A percentile compares a stretch with the other conserved stretches of the same genome.
These are phyloP conservation scores for Cavia porcellus DNA, from an alignment of 2,113 vertebrate genomes.

Conservation along the genomic window DNA sequence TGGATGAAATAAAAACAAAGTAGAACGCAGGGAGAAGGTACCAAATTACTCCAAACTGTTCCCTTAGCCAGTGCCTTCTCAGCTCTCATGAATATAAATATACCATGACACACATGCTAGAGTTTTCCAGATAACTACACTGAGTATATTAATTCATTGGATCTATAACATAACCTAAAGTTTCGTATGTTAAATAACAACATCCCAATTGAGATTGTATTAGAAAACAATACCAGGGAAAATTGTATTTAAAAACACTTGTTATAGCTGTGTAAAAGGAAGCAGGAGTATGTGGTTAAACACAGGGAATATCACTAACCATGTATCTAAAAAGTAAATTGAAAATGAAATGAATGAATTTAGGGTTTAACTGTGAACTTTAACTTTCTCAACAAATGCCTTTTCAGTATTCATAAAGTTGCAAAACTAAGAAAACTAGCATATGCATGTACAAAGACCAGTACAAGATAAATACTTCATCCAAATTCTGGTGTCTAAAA, in stretches of 20 bases:
- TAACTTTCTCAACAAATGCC: not conserved
- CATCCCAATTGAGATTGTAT: not conserved
- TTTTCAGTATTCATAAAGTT: not conserved
- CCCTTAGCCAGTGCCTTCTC: not conserved
- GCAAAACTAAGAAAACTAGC: not conserved
- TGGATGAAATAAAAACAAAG: not conserved
- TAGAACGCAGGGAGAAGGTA: not conserved
- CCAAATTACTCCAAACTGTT: not conserved
- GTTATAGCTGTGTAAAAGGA: not conserved
- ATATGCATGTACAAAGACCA: not conserved
- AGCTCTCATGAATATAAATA: not conserved
- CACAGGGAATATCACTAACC: not conserved
- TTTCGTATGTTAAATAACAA: not conserved
- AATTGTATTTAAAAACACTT: not conserved
- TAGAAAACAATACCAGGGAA: not conserved
- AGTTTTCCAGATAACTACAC: not conserved
- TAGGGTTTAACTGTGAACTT: not conserved
- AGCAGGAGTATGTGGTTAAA: not conserved
- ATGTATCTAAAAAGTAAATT: not conserved
- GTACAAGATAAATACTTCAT: not conserved
- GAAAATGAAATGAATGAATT: not conserved
- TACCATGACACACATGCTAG: not conserved
- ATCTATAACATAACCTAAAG: not conserved
- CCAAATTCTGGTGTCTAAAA: not conserved
- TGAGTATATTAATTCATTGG: not conserved